Evolutionary conservation across 2,888 invertebrate genomes (phyloP).

Genomic region (Ophonus ardosiacus): DNA sequence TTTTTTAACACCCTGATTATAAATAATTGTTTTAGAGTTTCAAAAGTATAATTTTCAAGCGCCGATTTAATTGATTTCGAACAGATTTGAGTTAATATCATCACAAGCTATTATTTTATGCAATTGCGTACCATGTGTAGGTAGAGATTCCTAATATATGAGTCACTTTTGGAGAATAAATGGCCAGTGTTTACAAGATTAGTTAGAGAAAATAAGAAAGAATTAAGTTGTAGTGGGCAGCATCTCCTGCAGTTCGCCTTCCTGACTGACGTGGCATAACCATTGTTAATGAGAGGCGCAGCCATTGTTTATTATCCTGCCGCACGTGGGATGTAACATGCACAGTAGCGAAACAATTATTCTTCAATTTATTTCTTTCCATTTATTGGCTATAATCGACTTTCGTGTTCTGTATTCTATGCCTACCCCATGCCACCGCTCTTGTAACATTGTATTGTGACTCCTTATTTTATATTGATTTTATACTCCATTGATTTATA

Average conservation of each 20-base stretch:
- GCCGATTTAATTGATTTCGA: too few relatives aligned
- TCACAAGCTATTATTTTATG: too few relatives aligned
- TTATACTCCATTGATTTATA: constrained; percentile 33
- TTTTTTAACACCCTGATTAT: too few relatives aligned
- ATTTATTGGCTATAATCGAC: constrained; percentile 43
- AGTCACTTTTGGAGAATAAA: not conserved
- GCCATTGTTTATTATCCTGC: constrained; percentile 56
- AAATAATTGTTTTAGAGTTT: too few relatives aligned
- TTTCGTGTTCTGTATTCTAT: not conserved
- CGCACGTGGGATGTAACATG: constrained; percentile 54
- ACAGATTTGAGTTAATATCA: too few relatives aligned
- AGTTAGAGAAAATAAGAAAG: not conserved
- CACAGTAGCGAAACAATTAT: constrained; percentile 55
- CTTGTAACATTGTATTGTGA: constrained; percentile 14
- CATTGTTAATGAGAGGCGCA: constrained; percentile 44
- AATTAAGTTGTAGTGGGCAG: not conserved
- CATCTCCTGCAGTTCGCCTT: not conserved
- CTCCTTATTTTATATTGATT: constrained; percentile 13
- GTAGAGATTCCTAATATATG: not conserved
- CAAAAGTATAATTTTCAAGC: too few relatives aligned
- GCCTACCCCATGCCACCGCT: not conserved
- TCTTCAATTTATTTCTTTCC: constrained; percentile 48
- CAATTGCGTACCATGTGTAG: too few relatives aligned
- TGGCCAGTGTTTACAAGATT: not conserved
- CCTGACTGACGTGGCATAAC: constrained; percentile 34